Percentiles rank a stretch among this genome's conserved stretches.
Evolutionary conservation across 2,888 invertebrate species (phyloP).

Genomic region (Cistogaster globosa): DNA sequence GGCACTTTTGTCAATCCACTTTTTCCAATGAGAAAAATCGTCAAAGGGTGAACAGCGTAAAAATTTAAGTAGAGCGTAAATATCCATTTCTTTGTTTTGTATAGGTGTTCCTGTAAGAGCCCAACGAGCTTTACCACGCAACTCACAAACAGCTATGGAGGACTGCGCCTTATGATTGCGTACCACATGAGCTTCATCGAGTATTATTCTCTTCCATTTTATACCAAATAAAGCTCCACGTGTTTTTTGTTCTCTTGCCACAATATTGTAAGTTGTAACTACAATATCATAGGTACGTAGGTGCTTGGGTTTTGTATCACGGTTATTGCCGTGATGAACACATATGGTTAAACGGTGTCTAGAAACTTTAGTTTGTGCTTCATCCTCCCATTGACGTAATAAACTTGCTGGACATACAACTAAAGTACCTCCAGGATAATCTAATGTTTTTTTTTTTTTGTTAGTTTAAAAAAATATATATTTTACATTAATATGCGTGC

Average conservation of each 20-base stretch:
- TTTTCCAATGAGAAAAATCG: slow-evolving; percentile 94
- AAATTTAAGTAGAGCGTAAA: slow-evolving; percentile 92
- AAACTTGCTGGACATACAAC: slow-evolving; percentile 96
- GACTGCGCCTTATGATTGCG: slow-evolving; percentile 93
- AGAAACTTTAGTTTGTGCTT: slow-evolving; percentile 87
- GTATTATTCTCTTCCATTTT: slow-evolving; percentile 92
- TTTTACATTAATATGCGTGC: not conserved
- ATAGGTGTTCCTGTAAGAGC: slow-evolving; percentile 97
- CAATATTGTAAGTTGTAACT: slow-evolving; percentile 93
- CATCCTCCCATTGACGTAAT: slow-evolving; percentile 94
- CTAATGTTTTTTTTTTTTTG: slow-evolving; percentile 75
- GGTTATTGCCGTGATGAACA: slow-evolving; percentile 91
- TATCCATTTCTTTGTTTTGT: slow-evolving; percentile 95
- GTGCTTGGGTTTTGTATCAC: slow-evolving; percentile 86
- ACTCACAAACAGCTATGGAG: slow-evolving; percentile 87
- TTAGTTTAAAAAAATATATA: too few species aligned
- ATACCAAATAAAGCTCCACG: slow-evolving; percentile 87
- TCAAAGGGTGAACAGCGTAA: slow-evolving; percentile 94
- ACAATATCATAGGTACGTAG: slow-evolving; percentile 91
- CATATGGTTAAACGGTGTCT: slow-evolving; percentile 86
- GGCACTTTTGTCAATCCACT: slow-evolving; percentile 93
- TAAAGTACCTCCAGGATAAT: slow-evolving; percentile 88
- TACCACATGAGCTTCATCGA: slow-evolving; percentile 97
- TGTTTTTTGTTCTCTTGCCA: slow-evolving; percentile 86
- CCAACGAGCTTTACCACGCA: slow-evolving; percentile 86